Base-by-base conservation (phyloP, 2,113 vertebrate genomes). In the Hymenochirus boettgeri region DNA sequence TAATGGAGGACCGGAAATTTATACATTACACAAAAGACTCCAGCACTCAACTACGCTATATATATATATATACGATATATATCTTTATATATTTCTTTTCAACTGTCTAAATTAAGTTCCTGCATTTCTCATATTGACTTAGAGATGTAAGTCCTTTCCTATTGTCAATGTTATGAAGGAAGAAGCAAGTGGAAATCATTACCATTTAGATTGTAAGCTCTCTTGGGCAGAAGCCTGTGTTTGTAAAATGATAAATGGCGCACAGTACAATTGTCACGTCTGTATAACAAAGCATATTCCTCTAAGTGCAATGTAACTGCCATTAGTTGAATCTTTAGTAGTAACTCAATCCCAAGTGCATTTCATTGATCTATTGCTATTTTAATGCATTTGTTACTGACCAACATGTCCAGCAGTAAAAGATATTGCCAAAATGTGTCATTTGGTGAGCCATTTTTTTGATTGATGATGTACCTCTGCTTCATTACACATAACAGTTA, bases 361-460 rank as follows among this genome's bases (percentile, higher is more conserved):
- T 74, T 33, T 72, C 89, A 94, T 94, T 85, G 91, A 92, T 94
- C 89, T 83, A 77, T 83, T 52, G 72, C 83, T 83, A 87, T 88
- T 89, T 89, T 89, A 90, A 89, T 88, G 85, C 85, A 83, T 90
- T 86, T 91, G 57, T 88, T 85, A 88, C 88, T 88, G 86, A 90
- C 89, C 86, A 75, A 84, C 83, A 83, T 89, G 87, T 91, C 88
- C 83, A 85, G 87, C 86, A 85, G 88, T 92, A 89, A 85, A 88
- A 89, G 91, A 88, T 91, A 89, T 91, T 87, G 89, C 88, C 89
- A 88, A 91, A 92, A 92, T 92, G 90, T 93, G 89, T 91, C 91
- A 92, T 91, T 90, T 89, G 90, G 91, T 93, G 89, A 90, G 91
- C 87, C 83, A n/a, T n/a, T n/a, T 85, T 80, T 88, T 88, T 93